A percentile compares a stretch with the other conserved stretches of the same genome.
These are phyloP conservation scores for Marcusenius ussheri DNA, from an alignment of 2,113 vertebrate species.

Conservation along the genomic window DNA sequence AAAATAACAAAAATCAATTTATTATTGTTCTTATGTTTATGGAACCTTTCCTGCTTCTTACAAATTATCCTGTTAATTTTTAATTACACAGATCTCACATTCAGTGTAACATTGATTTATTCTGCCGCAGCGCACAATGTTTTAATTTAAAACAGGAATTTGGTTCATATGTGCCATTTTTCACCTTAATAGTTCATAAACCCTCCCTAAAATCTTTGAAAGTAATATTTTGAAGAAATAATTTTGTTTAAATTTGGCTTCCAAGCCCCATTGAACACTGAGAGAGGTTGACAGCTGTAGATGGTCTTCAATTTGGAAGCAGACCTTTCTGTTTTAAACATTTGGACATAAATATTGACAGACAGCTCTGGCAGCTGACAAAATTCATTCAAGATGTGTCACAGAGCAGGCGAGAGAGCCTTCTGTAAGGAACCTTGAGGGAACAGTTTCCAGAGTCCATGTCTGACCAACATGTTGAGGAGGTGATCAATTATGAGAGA, in stretches of 20 bases:
- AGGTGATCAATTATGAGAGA: background rate
- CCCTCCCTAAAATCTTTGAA: constrained; percentile 6
- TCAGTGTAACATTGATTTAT: background rate
- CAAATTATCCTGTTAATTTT: background rate
- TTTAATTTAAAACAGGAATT: background rate
- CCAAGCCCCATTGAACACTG: constrained; percentile 6
- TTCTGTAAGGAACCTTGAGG: background rate
- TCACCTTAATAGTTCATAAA: background rate
- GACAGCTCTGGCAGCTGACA: background rate
- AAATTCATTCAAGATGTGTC: constrained; percentile 3
- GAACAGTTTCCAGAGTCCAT: background rate
- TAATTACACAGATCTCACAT: background rate
- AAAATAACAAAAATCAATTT: background rate
- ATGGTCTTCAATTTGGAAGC: background rate
- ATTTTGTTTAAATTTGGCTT: constrained; percentile 6
- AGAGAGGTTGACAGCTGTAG: constrained; percentile 3
- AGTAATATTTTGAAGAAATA: constrained; percentile 12
- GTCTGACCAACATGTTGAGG: background rate
- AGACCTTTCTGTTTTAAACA: constrained; percentile 7
- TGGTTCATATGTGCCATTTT: background rate
- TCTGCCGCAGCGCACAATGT: background rate
- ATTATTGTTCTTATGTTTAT: background rate
- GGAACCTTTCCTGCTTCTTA: background rate
- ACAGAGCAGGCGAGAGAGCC: background rate
- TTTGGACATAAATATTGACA: constrained; percentile 15